Percentiles rank a stretch among this genome's conserved stretches.
These are phyloP conservation scores for Eristalis arbustorum DNA, from an alignment of 2,888 invertebrate species.

Conservation along the genomic window DNA sequence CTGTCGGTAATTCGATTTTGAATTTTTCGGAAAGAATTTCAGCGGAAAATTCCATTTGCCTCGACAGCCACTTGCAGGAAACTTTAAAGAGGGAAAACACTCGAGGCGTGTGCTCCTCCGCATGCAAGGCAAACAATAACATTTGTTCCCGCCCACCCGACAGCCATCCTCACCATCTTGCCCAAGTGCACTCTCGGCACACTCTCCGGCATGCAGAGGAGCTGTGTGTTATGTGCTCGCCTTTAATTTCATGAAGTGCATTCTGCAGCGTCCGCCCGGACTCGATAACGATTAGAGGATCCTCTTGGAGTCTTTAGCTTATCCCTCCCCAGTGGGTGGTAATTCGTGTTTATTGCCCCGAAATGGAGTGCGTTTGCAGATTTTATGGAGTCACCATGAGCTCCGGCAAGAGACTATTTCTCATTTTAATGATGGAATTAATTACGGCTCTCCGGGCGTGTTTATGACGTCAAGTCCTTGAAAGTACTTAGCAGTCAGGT, in stretches of 20 bases:
- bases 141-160: neutral
- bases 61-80: neutral
- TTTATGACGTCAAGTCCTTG: conserved; percentile 22
- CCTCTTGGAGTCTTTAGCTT: neutral
- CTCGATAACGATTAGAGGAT: neutral
- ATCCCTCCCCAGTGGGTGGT: neutral
- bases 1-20: neutral
- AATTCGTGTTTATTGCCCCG: neutral
- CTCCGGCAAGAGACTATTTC: neutral
- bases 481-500: neutral
- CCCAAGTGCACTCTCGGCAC: neutral
- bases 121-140: neutral
- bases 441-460: conserved; percentile 17
- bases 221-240: neutral
- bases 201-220: neutral
- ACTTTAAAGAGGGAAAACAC: neutral
- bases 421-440: conserved; percentile 21
- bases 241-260: neutral
- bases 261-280: neutral
- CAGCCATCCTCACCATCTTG: neutral
- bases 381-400: neutral
- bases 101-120: neutral
- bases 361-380: neutral
- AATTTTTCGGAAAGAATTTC: neutral
- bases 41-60: neutral